Base-by-base conservation (phyloP, 1,140 invertebrate species). In the Apis laboriosa region DNA sequence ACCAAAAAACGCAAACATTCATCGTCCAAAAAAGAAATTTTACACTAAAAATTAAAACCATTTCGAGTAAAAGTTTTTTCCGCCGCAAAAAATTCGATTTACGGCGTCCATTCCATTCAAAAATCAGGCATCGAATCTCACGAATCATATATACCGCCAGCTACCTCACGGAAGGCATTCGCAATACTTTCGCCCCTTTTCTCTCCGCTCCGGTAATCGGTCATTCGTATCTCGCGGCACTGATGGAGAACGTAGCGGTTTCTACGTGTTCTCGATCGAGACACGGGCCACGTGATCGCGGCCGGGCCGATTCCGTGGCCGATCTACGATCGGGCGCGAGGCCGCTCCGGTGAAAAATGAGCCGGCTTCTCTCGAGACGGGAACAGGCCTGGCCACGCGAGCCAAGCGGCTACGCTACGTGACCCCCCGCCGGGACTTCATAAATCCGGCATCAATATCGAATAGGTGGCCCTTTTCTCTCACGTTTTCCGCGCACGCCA, bases 371-470 rank as follows among this genome's bases (percentile, higher is more conserved):
- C 60, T 56, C 63, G 85, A 80, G 24, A 66, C 34, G 19, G 43
- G 72, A 17, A 12, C 58, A 55, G 72, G 53, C 60, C 63, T 34
- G 34, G 58, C 77, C 77, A 70, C 77, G 80, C 58, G 87, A 84
- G 85, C 66, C 34, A 9, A 28, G 72, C 75, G 53, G 4, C 4
- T n/a, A 67, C 79, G 76, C 83, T 89, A 90, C 89, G 88, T 90
- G 88, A 89, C 80, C 88, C 86, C 67, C 51, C 60, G 56, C 34
- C 80, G 61, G 83, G 85, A 83, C 86, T 90, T 90, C 84, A 90
- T 90, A 90, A 90, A 90, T 90, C 86, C 83, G 75, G 67, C 86
- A 85, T 89, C 86, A 89, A 89, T 89, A 88, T 89, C 83, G 83
- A 75, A 72, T 75, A 73, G 51, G 13, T 64, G 60, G 56, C 60